Percentiles rank a stretch among this genome's conserved stretches.
Conservation (phyloP, 2,888 invertebrate species). For the Polymixis lichenea region DNA sequence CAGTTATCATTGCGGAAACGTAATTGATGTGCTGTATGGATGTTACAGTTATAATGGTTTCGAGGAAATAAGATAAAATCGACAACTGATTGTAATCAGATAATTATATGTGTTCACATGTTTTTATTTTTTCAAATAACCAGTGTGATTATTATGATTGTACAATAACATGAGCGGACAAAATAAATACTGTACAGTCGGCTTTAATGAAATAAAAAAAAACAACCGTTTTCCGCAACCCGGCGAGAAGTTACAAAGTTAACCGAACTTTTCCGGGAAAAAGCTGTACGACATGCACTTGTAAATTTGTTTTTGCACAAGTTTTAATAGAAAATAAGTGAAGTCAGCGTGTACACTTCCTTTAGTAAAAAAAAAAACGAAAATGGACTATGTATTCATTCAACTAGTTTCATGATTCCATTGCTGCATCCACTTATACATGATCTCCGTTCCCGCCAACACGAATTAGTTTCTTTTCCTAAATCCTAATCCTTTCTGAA, state of each 20-base stretch:
- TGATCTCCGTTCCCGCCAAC: slow-evolving; percentile 8
- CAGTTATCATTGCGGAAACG: neutral
- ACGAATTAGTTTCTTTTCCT: slow-evolving; percentile 1
- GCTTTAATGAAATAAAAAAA: slow-evolving; percentile 37
- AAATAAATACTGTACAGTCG: neutral
- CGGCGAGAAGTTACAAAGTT: slow-evolving; percentile 48
- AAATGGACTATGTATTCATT: neutral
- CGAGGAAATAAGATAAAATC: slow-evolving; percentile 44
- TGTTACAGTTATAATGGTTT: slow-evolving; percentile 5
- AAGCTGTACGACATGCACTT: slow-evolving; percentile 44
- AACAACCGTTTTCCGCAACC: slow-evolving; percentile 28
- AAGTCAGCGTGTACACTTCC: slow-evolving; percentile 23
- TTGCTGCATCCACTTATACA: neutral
- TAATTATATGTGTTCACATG: slow-evolving; percentile 14
- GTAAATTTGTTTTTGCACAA: slow-evolving; percentile 51
- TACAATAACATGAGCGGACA: neutral
- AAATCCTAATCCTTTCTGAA: slow-evolving; percentile 8
- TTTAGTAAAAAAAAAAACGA: slow-evolving; percentile 2
- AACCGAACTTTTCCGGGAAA: slow-evolving; percentile 43
- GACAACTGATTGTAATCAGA: slow-evolving; percentile 31
- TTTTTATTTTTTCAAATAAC: neutral
- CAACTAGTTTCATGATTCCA: neutral
- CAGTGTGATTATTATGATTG: neutral
- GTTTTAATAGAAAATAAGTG: slow-evolving; percentile 55
- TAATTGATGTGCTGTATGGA: neutral